These are phyloP conservation scores for Patella ulyssiponensis DNA, from an alignment of 2,888 invertebrate genomes.

Conservation along the genomic window DNA sequence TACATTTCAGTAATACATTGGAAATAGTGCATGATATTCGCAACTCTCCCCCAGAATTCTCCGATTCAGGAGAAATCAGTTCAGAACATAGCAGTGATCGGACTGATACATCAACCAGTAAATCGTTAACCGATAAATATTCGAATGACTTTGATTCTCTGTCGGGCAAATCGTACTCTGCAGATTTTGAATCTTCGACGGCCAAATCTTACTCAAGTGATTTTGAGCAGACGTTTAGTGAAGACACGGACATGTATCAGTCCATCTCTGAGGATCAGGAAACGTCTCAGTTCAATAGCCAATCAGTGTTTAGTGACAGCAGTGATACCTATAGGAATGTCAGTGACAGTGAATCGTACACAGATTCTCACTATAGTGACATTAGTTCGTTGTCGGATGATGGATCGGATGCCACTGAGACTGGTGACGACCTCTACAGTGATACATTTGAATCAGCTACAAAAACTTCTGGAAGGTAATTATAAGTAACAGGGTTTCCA, in stretches of 20 bases:
- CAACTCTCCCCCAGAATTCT: neutral
- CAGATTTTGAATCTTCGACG: neutral
- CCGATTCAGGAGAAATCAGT: neutral
- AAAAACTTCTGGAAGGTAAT: neutral
- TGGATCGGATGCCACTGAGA: neutral
- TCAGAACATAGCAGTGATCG: neutral
- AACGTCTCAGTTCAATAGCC: neutral
- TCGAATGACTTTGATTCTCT: neutral
- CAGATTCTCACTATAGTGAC: neutral
- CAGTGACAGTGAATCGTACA: neutral
- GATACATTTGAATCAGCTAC: neutral
- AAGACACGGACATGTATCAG: too few relatives aligned
- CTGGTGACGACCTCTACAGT: neutral
- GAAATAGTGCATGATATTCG: slow-evolving; percentile 1
- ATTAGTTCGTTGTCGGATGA: neutral
- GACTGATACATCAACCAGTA: neutral
- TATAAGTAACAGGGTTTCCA: too few relatives aligned
- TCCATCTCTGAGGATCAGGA: neutral
- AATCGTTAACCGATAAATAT: neutral
- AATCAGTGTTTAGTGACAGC: neutral
- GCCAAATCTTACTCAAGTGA: neutral
- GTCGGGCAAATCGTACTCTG: neutral
- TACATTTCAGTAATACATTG: slow-evolving; percentile 2
- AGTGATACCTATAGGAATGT: neutral
- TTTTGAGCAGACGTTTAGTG: too few relatives aligned